Conservation (phyloP, 1,140 invertebrate genomes). For the Plectus sambesii region DNA sequence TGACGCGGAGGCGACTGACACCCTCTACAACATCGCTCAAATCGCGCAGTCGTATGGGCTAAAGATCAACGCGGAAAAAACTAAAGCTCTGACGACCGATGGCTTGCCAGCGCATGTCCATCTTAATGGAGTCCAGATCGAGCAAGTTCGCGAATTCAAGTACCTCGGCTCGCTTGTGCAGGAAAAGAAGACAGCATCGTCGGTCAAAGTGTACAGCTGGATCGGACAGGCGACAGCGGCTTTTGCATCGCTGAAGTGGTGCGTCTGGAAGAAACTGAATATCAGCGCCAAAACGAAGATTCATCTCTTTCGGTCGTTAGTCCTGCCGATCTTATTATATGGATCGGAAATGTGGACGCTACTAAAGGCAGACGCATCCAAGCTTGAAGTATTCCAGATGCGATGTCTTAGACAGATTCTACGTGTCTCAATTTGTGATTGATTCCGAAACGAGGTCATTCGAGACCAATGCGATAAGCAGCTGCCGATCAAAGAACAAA, state of each 20-base stretch:
- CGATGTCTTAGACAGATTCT: no score
- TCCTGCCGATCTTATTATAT: background rate
- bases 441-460: no score
- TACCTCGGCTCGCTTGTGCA: no score
- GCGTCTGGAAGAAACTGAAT: background rate
- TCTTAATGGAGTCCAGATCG: background rate
- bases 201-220: background rate
- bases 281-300: background rate
- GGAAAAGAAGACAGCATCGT: background rate
- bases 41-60: background rate
- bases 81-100: background rate
- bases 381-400: no score
- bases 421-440: no score
- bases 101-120: background rate
- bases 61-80: no score
- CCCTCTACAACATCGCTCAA: background rate
- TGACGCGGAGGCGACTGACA: background rate
- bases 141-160: background rate
- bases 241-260: no score
- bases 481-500: no score
- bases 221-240: background rate
- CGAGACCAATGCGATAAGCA: no score
- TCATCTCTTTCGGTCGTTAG: background rate
- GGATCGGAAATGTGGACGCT: slow-evolving; percentile 1
- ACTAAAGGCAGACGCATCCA: no score